These are phyloP conservation scores for Apodemus sylvaticus DNA, from an alignment of 2,113 vertebrate species.

Conservation along the genomic window DNA sequence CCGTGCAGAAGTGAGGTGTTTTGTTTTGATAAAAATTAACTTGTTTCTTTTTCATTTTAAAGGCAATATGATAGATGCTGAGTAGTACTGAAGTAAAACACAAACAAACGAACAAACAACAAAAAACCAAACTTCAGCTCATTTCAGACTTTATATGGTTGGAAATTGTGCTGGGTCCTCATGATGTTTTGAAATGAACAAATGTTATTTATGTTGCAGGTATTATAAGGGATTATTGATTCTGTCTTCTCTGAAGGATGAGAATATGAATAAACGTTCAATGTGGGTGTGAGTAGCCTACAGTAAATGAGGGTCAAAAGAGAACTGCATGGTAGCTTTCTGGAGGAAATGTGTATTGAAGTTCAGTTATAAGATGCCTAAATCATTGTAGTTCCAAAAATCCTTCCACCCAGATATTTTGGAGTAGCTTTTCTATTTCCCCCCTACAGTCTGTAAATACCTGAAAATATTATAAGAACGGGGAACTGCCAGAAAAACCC, in stretches of 20 bases:
- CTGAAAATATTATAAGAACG: neutral
- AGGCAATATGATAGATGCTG: slow-evolving; percentile 11
- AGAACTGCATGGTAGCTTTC: slow-evolving; percentile 1
- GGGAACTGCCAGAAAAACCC: neutral
- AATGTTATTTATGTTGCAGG: neutral
- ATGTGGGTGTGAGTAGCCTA: neutral
- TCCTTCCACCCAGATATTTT: neutral
- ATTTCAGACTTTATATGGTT: neutral
- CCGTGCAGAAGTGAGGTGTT: slow-evolving; percentile 21
- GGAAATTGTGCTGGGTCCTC: slow-evolving; percentile 28
- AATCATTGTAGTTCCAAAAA: neutral
- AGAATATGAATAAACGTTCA: neutral
- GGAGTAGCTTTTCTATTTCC: slow-evolving; percentile 9
- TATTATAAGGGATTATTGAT: neutral
- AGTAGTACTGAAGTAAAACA: neutral
- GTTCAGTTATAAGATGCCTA: slow-evolving; percentile 18
- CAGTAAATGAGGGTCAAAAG: neutral
- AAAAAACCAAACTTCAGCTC: neutral
- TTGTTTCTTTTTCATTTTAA: slow-evolving; percentile 60
- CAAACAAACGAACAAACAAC: no score
- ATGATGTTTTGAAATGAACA: neutral
- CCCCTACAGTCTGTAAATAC: neutral
- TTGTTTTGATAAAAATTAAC: slow-evolving; percentile 35
- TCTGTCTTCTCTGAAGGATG: neutral
- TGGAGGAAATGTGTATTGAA: slow-evolving; percentile 52